These are phyloP conservation scores for Nomada fucata DNA, from an alignment of 2,888 invertebrate species.

Conservation along the genomic window DNA sequence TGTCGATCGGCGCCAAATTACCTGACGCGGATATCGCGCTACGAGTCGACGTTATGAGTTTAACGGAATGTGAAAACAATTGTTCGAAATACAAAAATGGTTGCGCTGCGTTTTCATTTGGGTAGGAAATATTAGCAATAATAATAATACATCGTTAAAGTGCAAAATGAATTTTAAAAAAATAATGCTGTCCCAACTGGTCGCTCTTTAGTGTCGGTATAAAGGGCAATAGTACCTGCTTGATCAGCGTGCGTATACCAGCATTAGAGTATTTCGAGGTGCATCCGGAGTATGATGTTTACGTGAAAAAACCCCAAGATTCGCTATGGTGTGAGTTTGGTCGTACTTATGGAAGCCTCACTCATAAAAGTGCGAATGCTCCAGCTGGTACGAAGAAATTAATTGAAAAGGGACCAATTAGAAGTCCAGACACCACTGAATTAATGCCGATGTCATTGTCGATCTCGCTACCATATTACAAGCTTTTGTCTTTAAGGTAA, in stretches of 20 bases:
- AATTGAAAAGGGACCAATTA: background rate
- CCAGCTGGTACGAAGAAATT: background rate
- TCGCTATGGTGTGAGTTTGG: constrained; percentile 26
- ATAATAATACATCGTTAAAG: background rate
- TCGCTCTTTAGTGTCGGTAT: constrained; percentile 85
- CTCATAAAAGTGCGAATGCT: background rate
- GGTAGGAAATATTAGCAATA: constrained; percentile 81
- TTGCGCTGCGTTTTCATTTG: constrained; percentile 85
- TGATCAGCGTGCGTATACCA: constrained; percentile 85
- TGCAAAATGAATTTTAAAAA: background rate
- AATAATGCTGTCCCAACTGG: background rate
- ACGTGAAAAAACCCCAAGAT: constrained; percentile 83
- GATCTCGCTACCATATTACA: background rate
- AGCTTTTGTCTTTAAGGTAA: constrained; percentile 28
- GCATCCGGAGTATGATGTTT: constrained; percentile 88
- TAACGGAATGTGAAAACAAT: constrained; percentile 84
- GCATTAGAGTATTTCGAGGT: constrained; percentile 85
- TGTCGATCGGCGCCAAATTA: constrained; percentile 85
- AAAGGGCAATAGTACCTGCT: constrained; percentile 88
- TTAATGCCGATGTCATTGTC: constrained; percentile 3
- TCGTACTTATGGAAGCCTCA: background rate
- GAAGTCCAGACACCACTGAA: constrained; percentile 1
- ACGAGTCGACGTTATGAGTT: constrained; percentile 80
- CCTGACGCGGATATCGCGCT: constrained; percentile 82
- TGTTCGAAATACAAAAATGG: constrained; percentile 84